phyloP scores from a whole-genome alignment of 2,797 vertebrate species.

The Forpus xanthops region DNA sequence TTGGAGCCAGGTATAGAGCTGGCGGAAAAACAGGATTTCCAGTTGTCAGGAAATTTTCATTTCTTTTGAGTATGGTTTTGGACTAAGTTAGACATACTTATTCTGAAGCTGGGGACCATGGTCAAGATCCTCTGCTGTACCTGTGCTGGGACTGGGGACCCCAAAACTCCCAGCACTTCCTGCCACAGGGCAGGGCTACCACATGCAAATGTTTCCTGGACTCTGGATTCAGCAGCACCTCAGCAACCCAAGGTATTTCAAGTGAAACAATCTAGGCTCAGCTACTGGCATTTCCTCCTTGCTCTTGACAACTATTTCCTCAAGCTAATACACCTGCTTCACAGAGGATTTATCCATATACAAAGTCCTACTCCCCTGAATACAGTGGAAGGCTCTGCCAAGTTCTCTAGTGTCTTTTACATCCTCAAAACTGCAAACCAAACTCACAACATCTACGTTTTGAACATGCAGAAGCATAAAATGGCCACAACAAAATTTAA shows the following conservation, averaged over 20 bases:
- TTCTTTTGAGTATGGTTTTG: neutral
- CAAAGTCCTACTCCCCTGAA: neutral
- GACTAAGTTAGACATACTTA: neutral
- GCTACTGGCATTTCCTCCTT: neutral
- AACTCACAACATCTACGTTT: neutral
- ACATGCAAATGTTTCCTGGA: neutral
- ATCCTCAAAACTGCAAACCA: neutral
- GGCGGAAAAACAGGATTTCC: slow-evolving; percentile 26
- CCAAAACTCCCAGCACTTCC: neutral
- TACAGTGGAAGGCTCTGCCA: neutral
- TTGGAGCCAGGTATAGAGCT: slow-evolving; percentile 1
- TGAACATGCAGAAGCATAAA: neutral
- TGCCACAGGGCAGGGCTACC: neutral
- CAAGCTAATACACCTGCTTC: neutral
- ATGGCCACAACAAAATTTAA: neutral
- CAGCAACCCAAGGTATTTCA: neutral
- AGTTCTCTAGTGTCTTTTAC: neutral
- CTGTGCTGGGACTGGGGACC: fast-evolving
- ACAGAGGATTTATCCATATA: neutral
- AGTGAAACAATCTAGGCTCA: neutral
- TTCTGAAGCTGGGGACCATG: neutral
- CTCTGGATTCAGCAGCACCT: neutral
- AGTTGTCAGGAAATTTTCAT: slow-evolving; percentile 28
- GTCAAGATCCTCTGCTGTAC: neutral
- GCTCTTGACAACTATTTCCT: neutral